These are phyloP conservation scores for Xiphorhynchus erythropygius DNA, from an alignment of 2,797 vertebrate species.

Conservation along the genomic window DNA sequence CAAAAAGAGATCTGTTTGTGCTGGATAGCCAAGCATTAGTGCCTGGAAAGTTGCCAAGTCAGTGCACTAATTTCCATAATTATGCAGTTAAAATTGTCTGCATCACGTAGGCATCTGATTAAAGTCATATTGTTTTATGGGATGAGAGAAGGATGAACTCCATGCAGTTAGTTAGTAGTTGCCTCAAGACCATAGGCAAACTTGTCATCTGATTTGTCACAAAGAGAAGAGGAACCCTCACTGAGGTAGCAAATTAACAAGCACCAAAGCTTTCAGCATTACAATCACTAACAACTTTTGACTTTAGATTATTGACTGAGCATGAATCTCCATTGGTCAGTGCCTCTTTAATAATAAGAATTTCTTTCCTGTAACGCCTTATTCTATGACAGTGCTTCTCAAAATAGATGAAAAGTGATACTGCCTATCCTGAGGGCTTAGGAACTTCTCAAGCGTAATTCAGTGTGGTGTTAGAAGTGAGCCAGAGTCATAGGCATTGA, in stretches of 20 bases:
- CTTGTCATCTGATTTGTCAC: neutral
- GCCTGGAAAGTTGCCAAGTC: neutral
- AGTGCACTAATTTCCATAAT: slow-evolving; percentile 6
- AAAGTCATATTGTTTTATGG: neutral
- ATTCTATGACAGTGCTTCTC: neutral
- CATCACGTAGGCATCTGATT: slow-evolving; percentile 4
- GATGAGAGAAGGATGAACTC: neutral
- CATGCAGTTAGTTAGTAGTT: neutral
- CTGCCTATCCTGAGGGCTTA: neutral
- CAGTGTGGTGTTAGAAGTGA: neutral
- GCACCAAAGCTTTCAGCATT: neutral
- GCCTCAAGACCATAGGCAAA: neutral
- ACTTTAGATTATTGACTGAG: neutral
- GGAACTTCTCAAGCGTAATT: neutral
- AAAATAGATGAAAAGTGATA: neutral
- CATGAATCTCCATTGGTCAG: neutral
- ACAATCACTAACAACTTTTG: neutral
- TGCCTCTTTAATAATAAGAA: neutral
- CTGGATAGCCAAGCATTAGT: neutral
- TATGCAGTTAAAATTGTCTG: slow-evolving; percentile 9
- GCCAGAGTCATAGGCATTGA: neutral
- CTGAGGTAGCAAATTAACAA: neutral
- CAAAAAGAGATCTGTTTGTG: neutral
- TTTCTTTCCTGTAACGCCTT: neutral
- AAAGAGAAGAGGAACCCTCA: neutral